Conservation (phyloP, 2,797 vertebrate genomes). For the Novumbra hubbsi region DNA sequence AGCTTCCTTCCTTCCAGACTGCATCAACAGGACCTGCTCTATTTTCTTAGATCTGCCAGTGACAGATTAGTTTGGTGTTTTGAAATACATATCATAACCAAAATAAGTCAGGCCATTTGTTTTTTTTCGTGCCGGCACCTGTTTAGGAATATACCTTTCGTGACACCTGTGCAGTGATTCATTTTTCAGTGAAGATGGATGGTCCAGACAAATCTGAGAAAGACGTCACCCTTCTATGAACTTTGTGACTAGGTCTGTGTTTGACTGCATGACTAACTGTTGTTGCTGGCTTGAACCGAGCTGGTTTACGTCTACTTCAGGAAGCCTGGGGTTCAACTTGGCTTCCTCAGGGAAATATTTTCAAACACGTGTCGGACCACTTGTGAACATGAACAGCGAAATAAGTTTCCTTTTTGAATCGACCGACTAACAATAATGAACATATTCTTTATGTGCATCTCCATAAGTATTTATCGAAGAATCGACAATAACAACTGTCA, state of each 20-base stretch:
- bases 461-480: neutral
- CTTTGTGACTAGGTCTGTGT: slow-evolving; percentile 79
- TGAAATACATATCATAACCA: neutral
- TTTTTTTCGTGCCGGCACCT: neutral
- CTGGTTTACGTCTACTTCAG: slow-evolving; percentile 53
- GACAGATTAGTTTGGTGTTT: neutral
- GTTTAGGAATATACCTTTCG: neutral
- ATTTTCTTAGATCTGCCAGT: too few relatives aligned
- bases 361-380: slow-evolving; percentile 48
- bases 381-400: slow-evolving; percentile 47
- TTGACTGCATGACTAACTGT: slow-evolving; percentile 69
- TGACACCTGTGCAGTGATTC: neutral
- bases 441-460: neutral
- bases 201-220: slow-evolving; percentile 71
- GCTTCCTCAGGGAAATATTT: slow-evolving; percentile 71
- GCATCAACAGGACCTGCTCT: too few relatives aligned
- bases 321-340: slow-evolving; percentile 70
- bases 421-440: slow-evolving; percentile 47
- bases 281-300: slow-evolving; percentile 74
- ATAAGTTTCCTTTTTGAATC: slow-evolving; percentile 53
- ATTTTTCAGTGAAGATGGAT: slow-evolving; percentile 18
- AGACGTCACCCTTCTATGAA: slow-evolving; percentile 77
- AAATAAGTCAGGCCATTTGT: neutral
- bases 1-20: too few relatives aligned
- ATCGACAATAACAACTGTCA: neutral